Conservation (phyloP, 2,888 invertebrate species). For the Hirtodrosophila cameraria region DNA sequence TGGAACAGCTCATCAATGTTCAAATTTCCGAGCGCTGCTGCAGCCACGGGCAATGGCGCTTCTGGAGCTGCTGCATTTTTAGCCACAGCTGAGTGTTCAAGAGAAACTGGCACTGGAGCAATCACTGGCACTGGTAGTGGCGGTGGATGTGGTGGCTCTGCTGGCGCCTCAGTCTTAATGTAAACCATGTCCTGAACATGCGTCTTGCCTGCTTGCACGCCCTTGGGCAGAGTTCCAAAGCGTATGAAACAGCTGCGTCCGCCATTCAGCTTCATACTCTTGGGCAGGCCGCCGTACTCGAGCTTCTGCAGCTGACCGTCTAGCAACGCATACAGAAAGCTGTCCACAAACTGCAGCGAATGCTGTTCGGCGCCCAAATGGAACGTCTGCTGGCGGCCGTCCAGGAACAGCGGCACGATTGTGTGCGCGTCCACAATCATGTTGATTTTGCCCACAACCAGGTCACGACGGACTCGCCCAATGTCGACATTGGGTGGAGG, state of each 20-base stretch:
- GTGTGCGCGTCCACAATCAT: constrained; percentile 92
- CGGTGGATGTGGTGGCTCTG: constrained; percentile 62
- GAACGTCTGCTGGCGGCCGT: constrained; percentile 92
- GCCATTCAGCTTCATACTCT: constrained; percentile 88
- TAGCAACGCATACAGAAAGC: constrained; percentile 90
- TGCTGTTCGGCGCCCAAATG: constrained; percentile 89
- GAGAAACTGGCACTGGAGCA: constrained; percentile 13
- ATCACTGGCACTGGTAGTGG: constrained; percentile 46
- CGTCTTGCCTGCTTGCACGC: constrained; percentile 89
- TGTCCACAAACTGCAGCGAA: constrained; percentile 92
- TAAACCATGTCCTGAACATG: constrained; percentile 91
- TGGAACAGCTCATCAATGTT: constrained; percentile 94
- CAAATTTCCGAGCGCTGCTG: constrained; percentile 80
- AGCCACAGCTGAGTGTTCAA: constrained; percentile 39
- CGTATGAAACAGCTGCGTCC: constrained; percentile 91
- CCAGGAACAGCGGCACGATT: constrained; percentile 92
- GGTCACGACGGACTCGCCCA: constrained; percentile 91
- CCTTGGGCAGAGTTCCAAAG: constrained; percentile 91
- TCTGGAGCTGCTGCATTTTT: constrained; percentile 12
- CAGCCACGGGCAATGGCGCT: constrained; percentile 54
- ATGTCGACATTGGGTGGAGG: constrained; percentile 97
- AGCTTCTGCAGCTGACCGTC: constrained; percentile 91
- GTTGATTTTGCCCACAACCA: constrained; percentile 93
- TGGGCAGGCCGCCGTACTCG: constrained; percentile 93
- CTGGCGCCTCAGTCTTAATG: constrained; percentile 78